These are phyloP conservation scores for Macaca fascicularis DNA, from an alignment of 2,113 vertebrate genomes.

Conservation along the genomic window DNA sequence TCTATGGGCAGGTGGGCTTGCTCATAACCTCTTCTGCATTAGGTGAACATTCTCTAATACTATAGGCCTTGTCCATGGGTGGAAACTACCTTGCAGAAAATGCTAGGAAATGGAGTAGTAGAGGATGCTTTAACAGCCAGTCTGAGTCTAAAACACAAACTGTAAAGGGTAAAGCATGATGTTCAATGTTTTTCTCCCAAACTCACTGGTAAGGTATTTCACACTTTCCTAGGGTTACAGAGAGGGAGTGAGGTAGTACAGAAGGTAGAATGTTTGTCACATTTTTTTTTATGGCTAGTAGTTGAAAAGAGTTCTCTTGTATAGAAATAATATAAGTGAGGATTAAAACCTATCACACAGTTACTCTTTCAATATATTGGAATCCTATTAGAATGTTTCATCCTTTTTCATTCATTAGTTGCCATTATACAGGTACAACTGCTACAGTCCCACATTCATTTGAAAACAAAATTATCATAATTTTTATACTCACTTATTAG, in stretches of 20 bases:
- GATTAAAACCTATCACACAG: not conserved
- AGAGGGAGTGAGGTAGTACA: not conserved
- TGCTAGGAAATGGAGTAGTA: not conserved
- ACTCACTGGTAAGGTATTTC: not conserved
- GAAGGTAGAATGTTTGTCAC: not conserved
- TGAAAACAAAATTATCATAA: not conserved
- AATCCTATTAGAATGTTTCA: not conserved
- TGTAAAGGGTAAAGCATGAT: not conserved
- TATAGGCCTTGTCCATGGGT: accelerated
- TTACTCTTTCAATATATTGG: not conserved
- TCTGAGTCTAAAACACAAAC: not conserved
- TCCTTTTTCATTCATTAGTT: not conserved
- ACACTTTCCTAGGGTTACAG: not conserved
- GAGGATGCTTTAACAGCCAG: not conserved
- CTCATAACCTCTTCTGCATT: not conserved
- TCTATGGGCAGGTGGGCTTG: not conserved
- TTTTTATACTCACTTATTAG: not conserved
- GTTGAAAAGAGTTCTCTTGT: not conserved
- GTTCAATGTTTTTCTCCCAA: not conserved
- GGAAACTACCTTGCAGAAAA: not conserved
- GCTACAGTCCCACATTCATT: too few relatives aligned
- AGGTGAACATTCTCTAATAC: too few relatives aligned
- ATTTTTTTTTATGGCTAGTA: not conserved
- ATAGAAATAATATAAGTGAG: not conserved
- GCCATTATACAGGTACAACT: not conserved